Evolutionary conservation across 1,140 invertebrate species (phyloP), one percentile per base, ranked within the genome.

Genomic region (Rhagoletis zephyria): DNA sequence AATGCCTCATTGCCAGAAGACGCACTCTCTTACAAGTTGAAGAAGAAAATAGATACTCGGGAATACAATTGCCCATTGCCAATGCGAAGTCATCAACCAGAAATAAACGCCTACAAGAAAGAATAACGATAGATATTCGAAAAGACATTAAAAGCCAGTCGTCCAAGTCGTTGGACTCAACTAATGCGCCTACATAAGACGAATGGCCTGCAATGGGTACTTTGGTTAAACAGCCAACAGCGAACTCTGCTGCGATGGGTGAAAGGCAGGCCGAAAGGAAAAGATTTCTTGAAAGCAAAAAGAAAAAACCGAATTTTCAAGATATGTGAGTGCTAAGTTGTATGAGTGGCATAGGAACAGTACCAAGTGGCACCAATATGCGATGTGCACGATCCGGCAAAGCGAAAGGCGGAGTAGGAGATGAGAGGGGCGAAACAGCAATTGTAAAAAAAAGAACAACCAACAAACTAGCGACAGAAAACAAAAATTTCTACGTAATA

Each of bases 51-150:
- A 56, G 16, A 81, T 51, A 56, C 48, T 19, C 9, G 10, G 56
- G 48, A 81, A 59, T 19, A 81, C 74, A 81, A 81, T 56, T 56
- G 48, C 45, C 45, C 74, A 81, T 48, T 81, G 74, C 48, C 16
- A 81, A 81, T 81, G 74, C 56, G 74, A 81, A 81, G 74, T 48
- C 48, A 56, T 81, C 74, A 81, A 81, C 48, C 74, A 81, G 74
- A 81, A 81, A 81, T 81, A 56, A 81, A 81, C 74, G 74, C 74
- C 74, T 56, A 81, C 74, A 81, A 81, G 74, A 56, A 81, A 81
- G 14, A 19, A 81, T 56, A 48, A 63, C 63, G 51, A 86, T 30
- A 63, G 85, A 65, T 61, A 65, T 61, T 65, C 85, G 85, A 86
- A 86, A 86, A 86, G 85, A 64, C 40, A 86, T 81, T 81, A 81